A percentile compares a stretch with the other conserved stretches of the same genome.
Evolutionary conservation across 2,113 vertebrate species (phyloP).

Genomic region (Lanius ludovicianus): DNA sequence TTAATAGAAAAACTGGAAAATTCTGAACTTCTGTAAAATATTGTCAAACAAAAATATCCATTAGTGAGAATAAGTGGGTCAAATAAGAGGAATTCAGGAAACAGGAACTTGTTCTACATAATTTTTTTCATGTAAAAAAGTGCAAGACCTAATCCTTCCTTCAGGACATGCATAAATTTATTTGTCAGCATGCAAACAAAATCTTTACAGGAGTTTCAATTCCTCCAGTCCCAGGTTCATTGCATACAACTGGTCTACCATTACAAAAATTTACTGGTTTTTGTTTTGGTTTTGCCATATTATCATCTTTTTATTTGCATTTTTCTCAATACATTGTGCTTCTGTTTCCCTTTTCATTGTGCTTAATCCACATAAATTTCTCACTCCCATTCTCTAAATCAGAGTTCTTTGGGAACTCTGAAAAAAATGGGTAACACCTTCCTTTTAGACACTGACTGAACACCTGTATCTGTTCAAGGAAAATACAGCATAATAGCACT

Average conservation of each 20-base stretch:
- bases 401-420: not conserved
- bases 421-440: not conserved
- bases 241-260: not conserved
- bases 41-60: not conserved
- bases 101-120: not conserved
- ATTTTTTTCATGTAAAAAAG: not conserved
- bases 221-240: not conserved
- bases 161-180: accelerated
- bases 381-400: not conserved
- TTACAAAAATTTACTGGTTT: not conserved
- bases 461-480: not conserved
- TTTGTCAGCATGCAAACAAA: not conserved
- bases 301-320: not conserved
- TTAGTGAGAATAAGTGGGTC: not conserved
- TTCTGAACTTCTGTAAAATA: not conserved
- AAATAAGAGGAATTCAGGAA: not conserved
- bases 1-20: not conserved
- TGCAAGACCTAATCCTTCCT: not conserved
- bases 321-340: not conserved
- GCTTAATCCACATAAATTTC: accelerated
- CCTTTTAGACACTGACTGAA: not conserved
- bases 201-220: not conserved
- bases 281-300: not conserved
- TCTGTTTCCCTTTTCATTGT: not conserved
- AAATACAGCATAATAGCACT: not conserved